Evolutionary conservation across 2,113 vertebrate species (phyloP).

Genomic region (Morone chrysops): DNA sequence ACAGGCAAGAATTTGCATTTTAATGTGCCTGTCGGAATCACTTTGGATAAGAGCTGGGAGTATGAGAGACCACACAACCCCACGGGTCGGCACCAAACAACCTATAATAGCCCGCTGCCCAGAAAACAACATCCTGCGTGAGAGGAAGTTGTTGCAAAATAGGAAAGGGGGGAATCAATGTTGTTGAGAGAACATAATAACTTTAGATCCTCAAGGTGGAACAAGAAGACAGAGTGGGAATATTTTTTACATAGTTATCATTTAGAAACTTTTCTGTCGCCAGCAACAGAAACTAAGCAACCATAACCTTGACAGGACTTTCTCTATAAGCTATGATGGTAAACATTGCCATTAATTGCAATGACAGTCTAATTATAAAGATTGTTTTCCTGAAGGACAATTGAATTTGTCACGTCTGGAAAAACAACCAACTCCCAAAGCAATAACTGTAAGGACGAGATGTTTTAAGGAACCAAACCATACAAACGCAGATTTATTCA

Average conservation of each 20-base stretch:
- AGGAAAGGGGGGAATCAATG: conserved; percentile 1
- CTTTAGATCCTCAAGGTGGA: conserved; percentile 26
- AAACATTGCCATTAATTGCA: conserved; percentile 65
- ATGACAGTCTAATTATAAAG: conserved; percentile 65
- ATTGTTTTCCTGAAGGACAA: conserved; percentile 66
- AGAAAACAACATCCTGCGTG: conserved; percentile 66
- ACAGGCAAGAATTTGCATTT: conserved; percentile 92
- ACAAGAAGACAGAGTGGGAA: neutral
- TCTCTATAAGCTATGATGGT: conserved; percentile 25
- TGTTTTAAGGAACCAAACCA: conserved; percentile 23
- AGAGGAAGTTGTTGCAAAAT: conserved; percentile 61
- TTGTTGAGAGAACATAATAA: conserved; percentile 27
- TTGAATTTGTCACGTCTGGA: conserved; percentile 54
- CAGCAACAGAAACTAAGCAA: conserved; percentile 9
- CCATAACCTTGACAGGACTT: conserved; percentile 56
- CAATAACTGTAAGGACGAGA: conserved; percentile 16
- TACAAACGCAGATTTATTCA: conserved; percentile 15
- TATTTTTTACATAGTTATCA: neutral
- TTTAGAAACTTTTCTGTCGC: conserved; percentile 14
- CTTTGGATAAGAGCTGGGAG: conserved; percentile 72
- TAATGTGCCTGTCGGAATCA: conserved; percentile 89
- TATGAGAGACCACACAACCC: conserved; percentile 69
- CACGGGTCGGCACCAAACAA: conserved; percentile 71
- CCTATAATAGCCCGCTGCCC: conserved; percentile 69
- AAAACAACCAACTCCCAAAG: conserved; percentile 55